Percentiles rank a stretch among this genome's conserved stretches.
Conservation (phyloP, 2,888 invertebrate species). For the Pilophorus perplexus region DNA sequence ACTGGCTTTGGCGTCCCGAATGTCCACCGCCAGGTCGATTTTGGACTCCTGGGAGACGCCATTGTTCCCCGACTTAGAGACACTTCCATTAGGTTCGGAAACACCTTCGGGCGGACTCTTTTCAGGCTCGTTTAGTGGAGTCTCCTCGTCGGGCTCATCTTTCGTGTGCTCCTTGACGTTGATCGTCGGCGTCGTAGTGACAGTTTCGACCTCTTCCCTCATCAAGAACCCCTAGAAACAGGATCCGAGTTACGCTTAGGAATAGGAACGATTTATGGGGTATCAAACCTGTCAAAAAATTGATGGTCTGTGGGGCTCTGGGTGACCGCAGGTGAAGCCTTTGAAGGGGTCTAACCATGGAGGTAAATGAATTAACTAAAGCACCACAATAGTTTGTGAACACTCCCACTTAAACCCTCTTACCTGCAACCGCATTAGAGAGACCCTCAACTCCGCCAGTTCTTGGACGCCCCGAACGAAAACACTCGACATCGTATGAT, state of each 20-base stretch:
- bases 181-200: not conserved
- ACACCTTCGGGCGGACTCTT: not conserved
- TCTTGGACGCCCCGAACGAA: conserved; percentile 60
- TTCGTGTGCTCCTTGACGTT: not conserved
- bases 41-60: not conserved
- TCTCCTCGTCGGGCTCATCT: conserved; percentile 12
- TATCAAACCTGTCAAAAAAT: too few species aligned
- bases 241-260: too few species aligned
- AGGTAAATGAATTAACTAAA: not conserved
- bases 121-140: not conserved
- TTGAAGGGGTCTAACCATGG: not conserved
- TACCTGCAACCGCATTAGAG: conserved; percentile 64
- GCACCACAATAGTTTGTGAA: not conserved
- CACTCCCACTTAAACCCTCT: not conserved
- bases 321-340: too few species aligned
- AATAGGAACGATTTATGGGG: too few species aligned
- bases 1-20: conserved; percentile 62
- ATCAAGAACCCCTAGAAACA: conserved; percentile 10
- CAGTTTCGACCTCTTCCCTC: conserved; percentile 15
- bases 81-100: not conserved
- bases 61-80: not conserved
- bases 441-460: conserved; percentile 64
- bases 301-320: too few species aligned
- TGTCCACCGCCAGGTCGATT: not conserved
- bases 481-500: conserved; percentile 52